Evolutionary conservation across 1,140 invertebrate species (phyloP), one percentile per base, ranked within the genome.

Genomic region (Tigriopus japonicus): DNA sequence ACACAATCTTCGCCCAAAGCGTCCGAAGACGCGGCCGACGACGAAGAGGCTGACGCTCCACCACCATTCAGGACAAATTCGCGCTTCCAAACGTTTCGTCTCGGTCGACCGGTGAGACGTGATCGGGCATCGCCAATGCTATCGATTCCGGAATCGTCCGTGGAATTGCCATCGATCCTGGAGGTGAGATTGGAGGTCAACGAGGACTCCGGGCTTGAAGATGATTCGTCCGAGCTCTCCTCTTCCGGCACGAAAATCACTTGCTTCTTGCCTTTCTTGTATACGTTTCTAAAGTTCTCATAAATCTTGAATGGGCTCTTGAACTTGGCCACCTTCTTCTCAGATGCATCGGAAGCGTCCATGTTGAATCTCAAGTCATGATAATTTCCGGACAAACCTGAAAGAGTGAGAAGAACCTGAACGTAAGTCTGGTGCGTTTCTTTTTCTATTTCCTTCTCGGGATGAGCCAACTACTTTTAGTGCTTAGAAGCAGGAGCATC

Each of bases 121-220:
- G 45, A 49, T 49, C 21, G 45, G 45, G 45, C 45, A 49, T 49
- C n/a, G 45, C 21, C 45, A 49, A 49, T 49, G 45, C 45, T 49
- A 10, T 49, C 45, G 10, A 49, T 49, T 15, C 45, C 45, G n/a
- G 45, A 49, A 21, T 49, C 45, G 21, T 49, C 45, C 21, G 45
- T 49, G 45, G 45, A 15, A 12, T 49, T 49, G 45, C 45, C 45
- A 49, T 49, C 45, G 21, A 17, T 49, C 21, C 45, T 49, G 2
- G 21, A 17, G 45, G 45, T 21, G n/a, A 49, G n/a, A 21, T 49
- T 49, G 21, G n/a, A 17, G 45, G 45, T 49, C 45, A 49, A 17
- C n/a, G 45, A 49, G 21, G 45, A 49, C n/a, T 49, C 45, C 45
- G 3, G 21, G 45, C 45, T 49, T 2, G n/a, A 17, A 15, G 21